Percentiles rank a stretch among this genome's conserved stretches.
Conservation (phyloP, 2,797 vertebrate species). For the Gadopsis marmoratus region DNA sequence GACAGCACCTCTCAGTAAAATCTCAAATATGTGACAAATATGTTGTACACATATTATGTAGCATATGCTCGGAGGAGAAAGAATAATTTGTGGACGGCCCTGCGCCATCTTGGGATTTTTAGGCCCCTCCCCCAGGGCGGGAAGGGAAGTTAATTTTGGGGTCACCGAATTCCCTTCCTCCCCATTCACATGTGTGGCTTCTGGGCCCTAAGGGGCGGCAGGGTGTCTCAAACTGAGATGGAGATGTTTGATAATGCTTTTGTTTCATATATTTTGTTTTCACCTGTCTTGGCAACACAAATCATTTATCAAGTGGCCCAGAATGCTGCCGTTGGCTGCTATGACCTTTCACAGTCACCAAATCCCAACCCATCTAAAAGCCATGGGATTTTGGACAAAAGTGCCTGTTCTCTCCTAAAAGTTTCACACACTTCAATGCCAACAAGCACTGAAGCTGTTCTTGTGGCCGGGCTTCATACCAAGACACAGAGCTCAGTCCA, state of each 20-base stretch:
- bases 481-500: background rate
- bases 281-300: background rate
- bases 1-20: background rate
- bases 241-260: background rate
- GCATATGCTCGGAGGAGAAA: background rate
- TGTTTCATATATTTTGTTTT: too few relatives aligned
- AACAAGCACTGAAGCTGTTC: background rate
- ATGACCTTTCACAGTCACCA: background rate
- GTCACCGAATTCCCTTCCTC: too few relatives aligned
- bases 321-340: background rate
- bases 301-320: background rate
- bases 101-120: too few relatives aligned
- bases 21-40: background rate
- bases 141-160: too few relatives aligned
- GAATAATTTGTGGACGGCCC: too few relatives aligned
- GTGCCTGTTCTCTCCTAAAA: background rate
- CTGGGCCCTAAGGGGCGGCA: too few relatives aligned
- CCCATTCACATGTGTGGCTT: too few relatives aligned
- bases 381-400: too few relatives aligned
- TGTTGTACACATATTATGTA: too few relatives aligned
- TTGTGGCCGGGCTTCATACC: background rate
- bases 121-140: too few relatives aligned
- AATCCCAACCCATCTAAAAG: background rate
- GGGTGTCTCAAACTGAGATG: background rate
- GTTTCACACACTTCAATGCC: background rate